These are phyloP conservation scores for Bos taurus DNA, from an alignment of 2,113 vertebrate species.

Conservation along the genomic window ARS-UCD2.0 NC_037355.1:36323001-36323500, in stretches of 20 bases:
- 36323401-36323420: not conserved
- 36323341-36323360: not conserved
- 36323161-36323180: not conserved
- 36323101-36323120: not conserved
- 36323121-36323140: not conserved
- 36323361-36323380: not conserved
- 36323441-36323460: not conserved
- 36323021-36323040: not conserved
- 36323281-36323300: not conserved
- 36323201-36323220: not conserved
- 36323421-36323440: not conserved
- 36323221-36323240: not conserved
- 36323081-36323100: not conserved
- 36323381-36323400: not conserved
- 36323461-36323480: not conserved
- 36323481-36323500: not conserved
- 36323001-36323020: not conserved
- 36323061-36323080: not conserved
- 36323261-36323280: not conserved
- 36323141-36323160: not conserved
- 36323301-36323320: not conserved
- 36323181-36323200: not conserved
- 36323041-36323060: not conserved
- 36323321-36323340: not conserved
- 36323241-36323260: not conserved